These are phyloP conservation scores for Pseudomyrmex concolor DNA, from an alignment of 1,140 invertebrate species.

Conservation along the genomic window DNA sequence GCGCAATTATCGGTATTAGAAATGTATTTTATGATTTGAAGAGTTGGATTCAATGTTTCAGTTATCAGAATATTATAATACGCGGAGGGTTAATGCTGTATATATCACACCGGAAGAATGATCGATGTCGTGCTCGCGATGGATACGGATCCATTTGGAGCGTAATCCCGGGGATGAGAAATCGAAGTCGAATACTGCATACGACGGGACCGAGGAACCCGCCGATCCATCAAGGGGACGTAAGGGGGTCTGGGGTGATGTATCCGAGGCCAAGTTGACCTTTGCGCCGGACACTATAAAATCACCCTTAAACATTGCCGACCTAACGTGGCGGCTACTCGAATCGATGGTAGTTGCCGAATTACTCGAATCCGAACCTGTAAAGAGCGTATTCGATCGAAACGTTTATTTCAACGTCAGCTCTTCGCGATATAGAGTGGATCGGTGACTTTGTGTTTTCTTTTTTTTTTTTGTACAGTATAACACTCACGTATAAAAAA, in stretches of 20 bases:
- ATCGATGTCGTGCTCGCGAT: conserved; percentile 35
- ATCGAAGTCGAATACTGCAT: conserved; percentile 66
- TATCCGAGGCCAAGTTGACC: conserved; percentile 80
- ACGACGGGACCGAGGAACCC: conserved; percentile 60
- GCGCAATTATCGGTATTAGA: too few species aligned
- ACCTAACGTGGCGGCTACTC: conserved; percentile 56
- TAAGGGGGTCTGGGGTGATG: conserved; percentile 76
- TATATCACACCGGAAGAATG: conserved; percentile 45
- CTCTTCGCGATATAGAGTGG: conserved; percentile 64
- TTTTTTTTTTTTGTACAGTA: conserved; percentile 3
- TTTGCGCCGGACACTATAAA: conserved; percentile 82
- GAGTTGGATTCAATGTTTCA: not conserved
- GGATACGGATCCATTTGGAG: conserved; percentile 66
- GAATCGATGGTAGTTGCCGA: conserved; percentile 18
- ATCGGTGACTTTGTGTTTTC: conserved; percentile 28
- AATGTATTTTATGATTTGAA: not conserved
- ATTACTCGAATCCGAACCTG: conserved; percentile 40
- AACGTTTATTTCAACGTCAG: conserved; percentile 67
- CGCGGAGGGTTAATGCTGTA: conserved; percentile 32
- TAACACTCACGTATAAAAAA: not conserved
- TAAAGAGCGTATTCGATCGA: conserved; percentile 47
- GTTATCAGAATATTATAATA: conserved; percentile 52
- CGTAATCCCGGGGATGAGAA: conserved; percentile 73
- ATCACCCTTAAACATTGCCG: conserved; percentile 76
- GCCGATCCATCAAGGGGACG: conserved; percentile 73